Base-by-base conservation (phyloP, 2,113 vertebrate species). In the Ranitomeya variabilis region DNA sequence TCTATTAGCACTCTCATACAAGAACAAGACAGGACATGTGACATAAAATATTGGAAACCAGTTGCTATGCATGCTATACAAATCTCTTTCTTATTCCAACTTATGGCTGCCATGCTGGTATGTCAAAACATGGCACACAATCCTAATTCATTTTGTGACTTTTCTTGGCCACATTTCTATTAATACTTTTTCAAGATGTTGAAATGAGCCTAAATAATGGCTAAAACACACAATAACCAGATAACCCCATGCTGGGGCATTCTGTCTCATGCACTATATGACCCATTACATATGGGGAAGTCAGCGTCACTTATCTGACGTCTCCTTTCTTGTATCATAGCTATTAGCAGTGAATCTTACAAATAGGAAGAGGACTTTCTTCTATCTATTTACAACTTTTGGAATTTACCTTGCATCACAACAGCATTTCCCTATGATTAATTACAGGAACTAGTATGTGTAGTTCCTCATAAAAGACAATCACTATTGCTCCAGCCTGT, bases 401-500 rank as follows among this genome's bases (percentile, higher is more conserved):
- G 77, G 77, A 79, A 79, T 79, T 19, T 23, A 79, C 77, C 77
- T 55, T 79, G 52, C 21, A 79, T 79, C 77, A 52, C 57, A 13
- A 23, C 12, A 7, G 52, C 19, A n/a, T n/a, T 79, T 79, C 52
- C 77, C 21, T 55, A 4, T 23, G 21, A 23, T 79, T 57, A 55
- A 79, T 26, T 9, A 55, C 52, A 78, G 76, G 45, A 54, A 54
- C 45, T n/a, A 55, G 4, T 52, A 12, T 23, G n/a, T 79, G 37
- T 15, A 57, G 9, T 79, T 79, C 77, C 52, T 23, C 52, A 79
- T 79, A 26, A 6, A 79, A 10, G 1, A 79, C 52, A 55, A 79
- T 14, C 3, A 54, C 21, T 79, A n/a, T 51, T 8, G 51, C 73
- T 19, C 37, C 73, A 51, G 37, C 19, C 8, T 71, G 14, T 74